phyloP scores from a whole-genome alignment of 2,888 invertebrate species.

The Diaprepes abbreviatus region DNA sequence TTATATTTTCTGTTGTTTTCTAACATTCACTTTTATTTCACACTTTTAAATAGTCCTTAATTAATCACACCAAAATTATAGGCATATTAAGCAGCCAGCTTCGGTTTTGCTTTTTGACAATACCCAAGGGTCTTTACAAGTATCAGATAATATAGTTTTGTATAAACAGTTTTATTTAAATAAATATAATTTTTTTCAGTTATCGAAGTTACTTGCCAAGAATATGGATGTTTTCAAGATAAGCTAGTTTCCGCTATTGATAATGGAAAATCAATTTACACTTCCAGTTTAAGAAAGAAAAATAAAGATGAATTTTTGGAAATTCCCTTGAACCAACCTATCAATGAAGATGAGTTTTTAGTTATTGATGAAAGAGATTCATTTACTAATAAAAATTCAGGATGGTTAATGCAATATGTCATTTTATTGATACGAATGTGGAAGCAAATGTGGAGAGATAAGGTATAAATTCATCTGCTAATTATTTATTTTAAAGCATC shows the following conservation, averaged over 20 bases:
- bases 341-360: slow-evolving; percentile 5
- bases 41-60: too few species aligned
- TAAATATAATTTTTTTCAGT: slow-evolving; percentile 73
- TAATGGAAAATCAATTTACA: slow-evolving; percentile 70
- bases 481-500: too few species aligned
- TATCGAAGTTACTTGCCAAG: slow-evolving; percentile 85
- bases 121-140: too few species aligned
- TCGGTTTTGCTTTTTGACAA: too few species aligned
- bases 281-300: background rate
- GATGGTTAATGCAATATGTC: slow-evolving; percentile 76
- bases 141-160: too few species aligned
- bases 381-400: slow-evolving; percentile 35
- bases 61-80: background rate
- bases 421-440: slow-evolving; percentile 79
- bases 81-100: background rate
- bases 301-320: slow-evolving; percentile 1
- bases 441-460: slow-evolving; percentile 82
- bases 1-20: too few species aligned
- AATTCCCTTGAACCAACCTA: slow-evolving; percentile 9
- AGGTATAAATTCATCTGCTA: too few species aligned
- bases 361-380: slow-evolving; percentile 42
- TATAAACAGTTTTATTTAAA: too few species aligned
- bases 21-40: too few species aligned
- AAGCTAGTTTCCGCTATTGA: slow-evolving; percentile 78
- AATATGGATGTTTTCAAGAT: slow-evolving; percentile 81